Evolutionary conservation across 1,140 invertebrate genomes (phyloP), one percentile per base, ranked within the genome.

Genomic region (Trypoxylus dichotomus): DNA sequence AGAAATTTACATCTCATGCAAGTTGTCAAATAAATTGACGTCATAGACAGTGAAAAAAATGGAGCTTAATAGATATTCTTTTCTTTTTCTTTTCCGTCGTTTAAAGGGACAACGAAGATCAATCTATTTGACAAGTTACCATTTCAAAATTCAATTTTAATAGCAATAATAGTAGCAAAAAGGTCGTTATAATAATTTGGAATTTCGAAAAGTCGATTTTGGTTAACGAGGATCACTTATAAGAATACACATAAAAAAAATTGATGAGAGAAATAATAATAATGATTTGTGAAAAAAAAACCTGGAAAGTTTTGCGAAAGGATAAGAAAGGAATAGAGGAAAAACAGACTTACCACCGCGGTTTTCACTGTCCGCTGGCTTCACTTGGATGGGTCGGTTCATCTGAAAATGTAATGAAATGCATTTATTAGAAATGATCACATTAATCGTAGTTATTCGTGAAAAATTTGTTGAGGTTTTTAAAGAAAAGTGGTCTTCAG

Each of bases 331-430:
- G n/a, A 6, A 6, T 63, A 43, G 47, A 19, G 37, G 60, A 81
- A 37, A 37, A 37, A 37, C 82, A 58, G 83, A 89, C 89, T 92
- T 90, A 97, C 97, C 96, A 93, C 96, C 96, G 92, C 96, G 95
- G 91, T 97, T 98, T 92, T 98, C 97, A 91, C 95, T 97, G 91
- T 98, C 97, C 89, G 97, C 97, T 90, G 97, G 97, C 91, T 98
- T 99, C 91, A 99, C 97, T 92, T 98, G 97, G 91, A 99, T 97
- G 90, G 97, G 96, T 91, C 97, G 96, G 93, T 98, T 98, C 97
- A 99, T 98, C 97, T 98, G 93, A 43, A 96, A 94, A 87, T 85
- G 83, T 41, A 43, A 37, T 1, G 21, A 32, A 37, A 37, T 8
- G 15, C 24, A 37, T 21, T 1, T 37, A n/a, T 73, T 42, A 29